These are phyloP conservation scores for Enteromius anoplus DNA, from an alignment of 2,797 vertebrate species.

Conservation along the genomic window DNA sequence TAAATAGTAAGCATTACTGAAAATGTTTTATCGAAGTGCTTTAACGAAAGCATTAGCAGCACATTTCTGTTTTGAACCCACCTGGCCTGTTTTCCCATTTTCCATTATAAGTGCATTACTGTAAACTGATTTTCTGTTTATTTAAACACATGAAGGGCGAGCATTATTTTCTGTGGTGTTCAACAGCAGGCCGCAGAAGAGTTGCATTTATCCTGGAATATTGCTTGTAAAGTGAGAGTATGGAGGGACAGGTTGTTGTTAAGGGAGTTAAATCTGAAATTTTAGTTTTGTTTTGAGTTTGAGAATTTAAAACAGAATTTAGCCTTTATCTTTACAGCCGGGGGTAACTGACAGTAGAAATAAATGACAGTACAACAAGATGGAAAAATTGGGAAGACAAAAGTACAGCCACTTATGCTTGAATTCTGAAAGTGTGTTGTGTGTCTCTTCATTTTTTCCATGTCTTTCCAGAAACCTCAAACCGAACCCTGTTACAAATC, in stretches of 20 bases:
- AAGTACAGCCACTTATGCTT: neutral
- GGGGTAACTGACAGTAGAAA: neutral
- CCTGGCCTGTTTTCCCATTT: neutral
- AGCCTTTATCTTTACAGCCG: neutral
- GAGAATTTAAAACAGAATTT: neutral
- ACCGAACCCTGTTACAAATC: constrained; percentile 34
- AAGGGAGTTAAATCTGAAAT: neutral
- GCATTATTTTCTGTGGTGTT: neutral
- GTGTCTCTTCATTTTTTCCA: constrained; percentile 44
- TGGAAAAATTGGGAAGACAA: constrained; percentile 3
- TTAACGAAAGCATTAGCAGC: neutral
- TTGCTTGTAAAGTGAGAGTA: neutral
- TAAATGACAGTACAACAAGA: neutral
- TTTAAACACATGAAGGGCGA: neutral
- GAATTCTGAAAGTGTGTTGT: constrained; percentile 24
- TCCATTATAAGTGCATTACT: constrained; percentile 5
- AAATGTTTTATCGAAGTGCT: neutral
- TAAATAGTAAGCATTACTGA: neutral
- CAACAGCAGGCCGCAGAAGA: neutral
- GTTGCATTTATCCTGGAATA: neutral
- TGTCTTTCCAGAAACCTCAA: constrained; percentile 43
- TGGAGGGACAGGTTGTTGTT: constrained; percentile 1
- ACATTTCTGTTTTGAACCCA: constrained; percentile 1
- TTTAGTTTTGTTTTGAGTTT: neutral
- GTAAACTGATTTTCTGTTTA: constrained; percentile 7